These are phyloP conservation scores for Habropoda laboriosa DNA, from an alignment of 1,140 invertebrate genomes.

Conservation along the genomic window DNA sequence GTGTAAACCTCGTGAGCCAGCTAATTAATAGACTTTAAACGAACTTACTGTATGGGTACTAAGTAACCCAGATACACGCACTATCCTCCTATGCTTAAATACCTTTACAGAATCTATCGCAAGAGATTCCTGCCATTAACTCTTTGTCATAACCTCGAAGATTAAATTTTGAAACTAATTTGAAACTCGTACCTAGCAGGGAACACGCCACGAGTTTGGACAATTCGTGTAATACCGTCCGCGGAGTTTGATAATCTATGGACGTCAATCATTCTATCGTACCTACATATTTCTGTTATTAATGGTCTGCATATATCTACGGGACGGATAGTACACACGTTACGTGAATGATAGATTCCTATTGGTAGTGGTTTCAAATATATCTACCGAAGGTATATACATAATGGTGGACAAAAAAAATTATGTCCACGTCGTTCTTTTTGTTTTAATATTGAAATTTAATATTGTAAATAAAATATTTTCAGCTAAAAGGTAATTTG, in stretches of 20 bases:
- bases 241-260: slow-evolving; percentile 3
- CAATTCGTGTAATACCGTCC: slow-evolving; percentile 35
- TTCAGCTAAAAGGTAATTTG: neutral
- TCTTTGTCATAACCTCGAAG: slow-evolving; percentile 43
- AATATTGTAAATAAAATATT: neutral
- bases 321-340: too few relatives aligned
- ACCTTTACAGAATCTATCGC: slow-evolving; percentile 4
- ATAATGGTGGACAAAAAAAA: too few relatives aligned
- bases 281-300: neutral
- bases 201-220: slow-evolving; percentile 42
- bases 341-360: too few relatives aligned
- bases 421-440: too few relatives aligned
- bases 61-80: too few relatives aligned
- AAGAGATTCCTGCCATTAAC: slow-evolving; percentile 55
- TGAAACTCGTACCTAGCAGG: slow-evolving; percentile 35
- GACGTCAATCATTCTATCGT: slow-evolving; percentile 8
- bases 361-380: too few relatives aligned
- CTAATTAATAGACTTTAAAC: too few relatives aligned
- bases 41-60: too few relatives aligned
- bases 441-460: too few relatives aligned
- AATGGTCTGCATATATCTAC: neutral
- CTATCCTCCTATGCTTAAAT: too few relatives aligned
- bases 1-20: too few relatives aligned
- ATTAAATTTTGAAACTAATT: slow-evolving; percentile 52
- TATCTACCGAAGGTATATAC: too few relatives aligned